Conservation (phyloP, 2,797 vertebrate species). For the Parotocinclus haroldoi region DNA sequence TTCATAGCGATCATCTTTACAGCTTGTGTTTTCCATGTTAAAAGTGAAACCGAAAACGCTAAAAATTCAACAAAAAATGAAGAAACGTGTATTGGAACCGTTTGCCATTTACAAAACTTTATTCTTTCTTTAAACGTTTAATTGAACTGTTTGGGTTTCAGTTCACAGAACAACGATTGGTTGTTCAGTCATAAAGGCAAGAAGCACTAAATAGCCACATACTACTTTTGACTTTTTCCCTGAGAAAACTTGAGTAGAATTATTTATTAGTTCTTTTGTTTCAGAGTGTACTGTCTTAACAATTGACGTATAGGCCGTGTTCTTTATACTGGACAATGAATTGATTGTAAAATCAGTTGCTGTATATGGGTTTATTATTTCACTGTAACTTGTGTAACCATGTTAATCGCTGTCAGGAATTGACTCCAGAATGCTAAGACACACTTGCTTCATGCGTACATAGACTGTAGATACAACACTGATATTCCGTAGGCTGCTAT, state of each 20-base stretch:
- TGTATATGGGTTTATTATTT: conserved; percentile 35
- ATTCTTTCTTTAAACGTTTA: conserved; percentile 14
- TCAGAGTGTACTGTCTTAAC: conserved; percentile 72
- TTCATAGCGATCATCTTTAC: neutral
- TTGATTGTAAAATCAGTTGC: conserved; percentile 63
- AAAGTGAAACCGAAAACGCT: conserved; percentile 18
- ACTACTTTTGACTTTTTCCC: conserved; percentile 73
- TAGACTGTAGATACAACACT: conserved; percentile 75
- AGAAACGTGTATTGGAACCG: neutral
- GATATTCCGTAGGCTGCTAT: conserved; percentile 80
- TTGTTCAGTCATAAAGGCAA: conserved; percentile 36
- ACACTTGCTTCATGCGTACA: conserved; percentile 78
- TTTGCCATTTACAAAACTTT: conserved; percentile 14
- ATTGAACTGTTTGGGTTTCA: conserved; percentile 33
- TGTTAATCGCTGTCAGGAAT: conserved; percentile 53
- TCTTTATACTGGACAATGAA: conserved; percentile 62
- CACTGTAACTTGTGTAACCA: conserved; percentile 31
- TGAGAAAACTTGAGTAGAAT: conserved; percentile 82
- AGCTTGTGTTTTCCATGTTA: conserved; percentile 11
- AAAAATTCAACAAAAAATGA: neutral
- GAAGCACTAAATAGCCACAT: conserved; percentile 64
- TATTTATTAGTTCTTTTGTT: conserved; percentile 80
- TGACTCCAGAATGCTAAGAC: conserved; percentile 70
- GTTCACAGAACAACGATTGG: conserved; percentile 38
- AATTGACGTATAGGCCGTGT: conserved; percentile 52